Percentiles rank a stretch among this genome's conserved stretches.
phyloP scores from a whole-genome alignment of 2,888 invertebrate genomes.

The Biston stratarius region DNA sequence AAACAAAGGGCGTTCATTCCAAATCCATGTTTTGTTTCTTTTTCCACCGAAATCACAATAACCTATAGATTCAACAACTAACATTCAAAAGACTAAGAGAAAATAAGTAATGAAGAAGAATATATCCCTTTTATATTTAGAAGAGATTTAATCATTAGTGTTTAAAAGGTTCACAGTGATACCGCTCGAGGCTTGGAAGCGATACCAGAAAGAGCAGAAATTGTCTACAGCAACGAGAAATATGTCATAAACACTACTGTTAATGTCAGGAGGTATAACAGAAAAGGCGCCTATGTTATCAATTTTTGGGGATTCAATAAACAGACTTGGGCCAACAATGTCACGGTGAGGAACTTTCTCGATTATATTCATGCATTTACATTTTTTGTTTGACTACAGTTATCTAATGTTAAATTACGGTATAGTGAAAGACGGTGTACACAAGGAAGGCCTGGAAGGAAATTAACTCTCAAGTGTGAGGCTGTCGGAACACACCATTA shows the following conservation, averaged over 20 bases:
- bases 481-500: no score
- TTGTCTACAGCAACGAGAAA: conserved; percentile 18
- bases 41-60: no score
- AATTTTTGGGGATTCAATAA: conserved; percentile 34
- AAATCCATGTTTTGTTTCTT: no score
- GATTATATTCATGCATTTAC: background rate
- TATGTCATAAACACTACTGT: conserved; percentile 15
- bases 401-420: background rate
- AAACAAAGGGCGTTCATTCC: no score
- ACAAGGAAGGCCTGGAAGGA: no score
- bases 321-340: conserved; percentile 22
- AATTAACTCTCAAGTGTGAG: no score
- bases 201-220: conserved; percentile 28
- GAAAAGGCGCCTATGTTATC: conserved; percentile 38
- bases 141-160: background rate
- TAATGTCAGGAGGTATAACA: conserved; percentile 31
- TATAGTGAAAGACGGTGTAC: no score
- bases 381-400: background rate
- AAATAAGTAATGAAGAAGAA: no score
- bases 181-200: background rate
- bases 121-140: no score
- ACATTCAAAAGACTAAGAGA: no score
- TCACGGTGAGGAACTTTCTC: conserved; percentile 17
- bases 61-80: no score
- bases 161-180: conserved; percentile 10